phyloP scores from a whole-genome alignment of 2,888 invertebrate species.

The Tupiocoris notatus region DNA sequence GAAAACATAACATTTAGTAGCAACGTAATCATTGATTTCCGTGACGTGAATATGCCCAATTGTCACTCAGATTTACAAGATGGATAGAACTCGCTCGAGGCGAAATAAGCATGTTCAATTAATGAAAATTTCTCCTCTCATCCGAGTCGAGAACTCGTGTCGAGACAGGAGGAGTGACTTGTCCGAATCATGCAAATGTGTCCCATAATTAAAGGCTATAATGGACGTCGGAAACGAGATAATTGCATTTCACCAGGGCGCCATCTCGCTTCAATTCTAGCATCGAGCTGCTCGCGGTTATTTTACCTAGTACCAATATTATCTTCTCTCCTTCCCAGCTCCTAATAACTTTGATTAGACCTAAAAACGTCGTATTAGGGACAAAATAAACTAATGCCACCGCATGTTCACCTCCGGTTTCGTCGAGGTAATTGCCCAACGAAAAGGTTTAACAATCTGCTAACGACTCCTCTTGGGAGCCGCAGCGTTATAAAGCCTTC shows the following conservation, averaged over 20 bases:
- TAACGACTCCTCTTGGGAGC: not conserved
- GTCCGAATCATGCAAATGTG: not conserved
- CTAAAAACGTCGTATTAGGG: not conserved
- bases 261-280: not conserved
- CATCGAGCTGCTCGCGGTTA: too few species aligned
- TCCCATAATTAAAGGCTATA: not conserved
- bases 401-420: not conserved
- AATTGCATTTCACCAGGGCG: not conserved
- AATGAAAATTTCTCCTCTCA: not conserved
- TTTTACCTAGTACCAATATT: too few species aligned
- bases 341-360: not conserved
- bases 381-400: not conserved
- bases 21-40: too few species aligned
- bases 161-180: not conserved
- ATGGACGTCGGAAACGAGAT: not conserved
- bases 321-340: not conserved
- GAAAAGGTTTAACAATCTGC: constrained; percentile 21
- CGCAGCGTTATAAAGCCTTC: not conserved
- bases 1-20: too few species aligned
- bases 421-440: not conserved
- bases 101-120: not conserved
- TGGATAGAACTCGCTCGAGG: too few species aligned
- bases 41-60: too few species aligned
- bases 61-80: too few species aligned
- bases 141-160: not conserved